phyloP scores from a whole-genome alignment of 2,113 vertebrate species.

The Paramormyrops kingsleyae region DNA sequence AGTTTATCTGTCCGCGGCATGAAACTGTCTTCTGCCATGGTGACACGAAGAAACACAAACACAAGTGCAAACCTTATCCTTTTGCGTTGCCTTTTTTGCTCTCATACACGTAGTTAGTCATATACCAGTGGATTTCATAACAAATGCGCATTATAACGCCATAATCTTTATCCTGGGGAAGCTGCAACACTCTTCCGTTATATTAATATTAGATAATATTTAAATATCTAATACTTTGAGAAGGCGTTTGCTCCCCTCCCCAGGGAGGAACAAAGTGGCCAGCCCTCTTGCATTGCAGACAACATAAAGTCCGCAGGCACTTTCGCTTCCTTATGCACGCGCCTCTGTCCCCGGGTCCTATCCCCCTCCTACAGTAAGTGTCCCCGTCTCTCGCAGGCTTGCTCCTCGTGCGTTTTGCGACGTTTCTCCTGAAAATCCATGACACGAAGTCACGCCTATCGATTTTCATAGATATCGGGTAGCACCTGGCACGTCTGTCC shows the following conservation, averaged over 20 bases:
- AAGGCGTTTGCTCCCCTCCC: background rate
- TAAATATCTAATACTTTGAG: background rate
- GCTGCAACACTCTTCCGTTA: background rate
- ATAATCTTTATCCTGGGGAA: background rate
- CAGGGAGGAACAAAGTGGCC: background rate
- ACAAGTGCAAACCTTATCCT: background rate
- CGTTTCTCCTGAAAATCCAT: conserved; percentile 54
- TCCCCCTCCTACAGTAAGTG: conserved; percentile 49
- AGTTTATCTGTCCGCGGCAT: conserved; percentile 37
- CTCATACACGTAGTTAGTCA: background rate
- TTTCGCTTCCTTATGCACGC: background rate
- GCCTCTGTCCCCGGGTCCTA: conserved; percentile 38
- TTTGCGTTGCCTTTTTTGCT: background rate
- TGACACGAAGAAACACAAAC: conserved; percentile 39
- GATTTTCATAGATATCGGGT: background rate
- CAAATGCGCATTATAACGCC: background rate
- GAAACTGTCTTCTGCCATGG: conserved; percentile 72
- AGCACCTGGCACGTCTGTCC: background rate
- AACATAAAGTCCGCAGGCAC: background rate
- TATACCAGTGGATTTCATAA: background rate
- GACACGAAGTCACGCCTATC: conserved; percentile 42
- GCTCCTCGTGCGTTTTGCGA: conserved; percentile 53
- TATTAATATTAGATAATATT: background rate
- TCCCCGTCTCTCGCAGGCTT: conserved; percentile 57
- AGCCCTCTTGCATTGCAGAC: background rate